A percentile compares a stretch with the other conserved stretches of the same genome.
Conservation (phyloP, 2,113 vertebrate species). For the Phrynosoma platyrhinos region DNA sequence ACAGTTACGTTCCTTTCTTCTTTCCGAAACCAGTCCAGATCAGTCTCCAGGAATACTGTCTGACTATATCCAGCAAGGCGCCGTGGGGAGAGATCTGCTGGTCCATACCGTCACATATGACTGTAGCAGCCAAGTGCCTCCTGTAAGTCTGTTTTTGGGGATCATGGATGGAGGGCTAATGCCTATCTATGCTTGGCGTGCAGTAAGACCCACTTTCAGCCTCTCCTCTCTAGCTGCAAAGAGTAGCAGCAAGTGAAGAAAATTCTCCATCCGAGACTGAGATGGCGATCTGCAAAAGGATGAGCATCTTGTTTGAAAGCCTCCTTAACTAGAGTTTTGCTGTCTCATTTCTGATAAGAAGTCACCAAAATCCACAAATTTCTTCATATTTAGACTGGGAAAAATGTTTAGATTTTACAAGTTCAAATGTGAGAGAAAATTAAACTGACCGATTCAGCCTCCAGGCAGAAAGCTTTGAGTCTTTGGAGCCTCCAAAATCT, state of each 20-base stretch:
- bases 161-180: accelerated
- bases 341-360: no score
- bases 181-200: no score
- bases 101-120: constrained; percentile 77
- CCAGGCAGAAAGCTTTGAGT: no score
- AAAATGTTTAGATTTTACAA: no score
- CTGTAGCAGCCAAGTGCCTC: constrained; percentile 68
- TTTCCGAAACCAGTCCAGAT: constrained; percentile 77
- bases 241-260: not conserved
- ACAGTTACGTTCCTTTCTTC: not conserved
- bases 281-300: not conserved
- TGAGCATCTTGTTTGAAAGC: not conserved
- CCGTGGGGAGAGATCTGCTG: constrained; percentile 69
- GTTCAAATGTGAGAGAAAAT: no score
- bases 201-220: not conserved
- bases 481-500: no score
- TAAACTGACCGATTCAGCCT: no score
- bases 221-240: not conserved
- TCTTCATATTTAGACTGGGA: no score
- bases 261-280: not conserved
- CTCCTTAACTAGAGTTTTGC: not conserved
- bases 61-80: constrained; percentile 75
- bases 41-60: constrained; percentile 77
- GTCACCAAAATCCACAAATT: no score
- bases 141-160: constrained; percentile 69